phyloP scores from a whole-genome alignment of 1,140 invertebrate genomes.

The Telenomus remus region DNA sequence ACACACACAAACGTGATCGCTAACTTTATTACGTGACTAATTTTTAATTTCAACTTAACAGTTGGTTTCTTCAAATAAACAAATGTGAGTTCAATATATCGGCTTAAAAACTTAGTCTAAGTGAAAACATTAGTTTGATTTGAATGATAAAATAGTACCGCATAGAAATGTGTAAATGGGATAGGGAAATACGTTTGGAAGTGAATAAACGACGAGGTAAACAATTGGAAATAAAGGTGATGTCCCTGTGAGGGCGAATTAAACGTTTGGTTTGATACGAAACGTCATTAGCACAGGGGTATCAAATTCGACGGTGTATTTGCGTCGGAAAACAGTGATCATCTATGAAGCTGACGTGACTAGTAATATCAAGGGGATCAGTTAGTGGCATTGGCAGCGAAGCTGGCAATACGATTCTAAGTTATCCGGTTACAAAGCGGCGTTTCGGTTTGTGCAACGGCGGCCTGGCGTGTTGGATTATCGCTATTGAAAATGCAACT shows the following conservation, averaged over 20 bases:
- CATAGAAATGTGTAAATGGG: too few relatives aligned
- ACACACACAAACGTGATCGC: constrained; percentile 6
- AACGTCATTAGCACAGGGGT: constrained; percentile 37
- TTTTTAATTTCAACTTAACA: too few relatives aligned
- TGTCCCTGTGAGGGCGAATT: constrained; percentile 1
- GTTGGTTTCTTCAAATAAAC: too few relatives aligned
- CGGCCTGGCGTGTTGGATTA: constrained; percentile 60
- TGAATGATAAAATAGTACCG: too few relatives aligned
- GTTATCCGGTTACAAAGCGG: constrained; percentile 71
- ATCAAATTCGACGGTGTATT: constrained; percentile 37
- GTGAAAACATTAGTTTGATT: too few relatives aligned
- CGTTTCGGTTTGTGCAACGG: constrained; percentile 61
- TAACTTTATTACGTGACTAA: too few relatives aligned
- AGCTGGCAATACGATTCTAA: constrained; percentile 65
- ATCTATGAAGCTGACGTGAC: constrained; percentile 54
- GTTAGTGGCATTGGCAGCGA: constrained; percentile 61
- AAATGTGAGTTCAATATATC: too few relatives aligned
- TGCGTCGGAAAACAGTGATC: constrained; percentile 43
- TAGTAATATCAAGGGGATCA: constrained; percentile 59
- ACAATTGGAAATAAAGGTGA: background rate
- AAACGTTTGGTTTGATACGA: constrained; percentile 19
- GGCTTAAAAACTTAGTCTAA: too few relatives aligned
- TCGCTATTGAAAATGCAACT: constrained; percentile 70
- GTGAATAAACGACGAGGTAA: constrained; percentile 7
- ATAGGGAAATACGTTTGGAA: too few relatives aligned